Conservation (phyloP, 2,888 invertebrate genomes). For the Hedychridium roseum region DNA sequence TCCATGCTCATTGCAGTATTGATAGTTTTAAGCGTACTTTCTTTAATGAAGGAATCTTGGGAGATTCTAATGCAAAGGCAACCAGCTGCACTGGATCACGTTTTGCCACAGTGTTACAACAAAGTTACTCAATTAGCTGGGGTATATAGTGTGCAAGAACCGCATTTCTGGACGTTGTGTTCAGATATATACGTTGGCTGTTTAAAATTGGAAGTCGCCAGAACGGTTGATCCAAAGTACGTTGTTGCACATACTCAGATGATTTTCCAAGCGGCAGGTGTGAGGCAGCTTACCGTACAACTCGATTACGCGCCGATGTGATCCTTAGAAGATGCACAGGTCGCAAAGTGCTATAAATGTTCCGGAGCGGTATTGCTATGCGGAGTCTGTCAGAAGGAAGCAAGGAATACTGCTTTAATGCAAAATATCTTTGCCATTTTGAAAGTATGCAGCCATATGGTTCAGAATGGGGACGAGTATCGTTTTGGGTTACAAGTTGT, state of each 20-base stretch:
- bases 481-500: constrained; percentile 43
- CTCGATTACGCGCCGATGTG: constrained; percentile 88
- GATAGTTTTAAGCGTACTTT: constrained; percentile 86
- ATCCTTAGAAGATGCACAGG: constrained; percentile 49
- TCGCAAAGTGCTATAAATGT: constrained; percentile 31
- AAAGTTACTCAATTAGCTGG: constrained; percentile 90
- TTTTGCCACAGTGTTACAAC: constrained; percentile 87
- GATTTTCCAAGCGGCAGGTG: constrained; percentile 93
- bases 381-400: constrained; percentile 38
- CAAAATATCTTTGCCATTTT: constrained; percentile 36
- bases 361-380: constrained; percentile 34
- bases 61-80: constrained; percentile 94
- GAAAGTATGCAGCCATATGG: constrained; percentile 33
- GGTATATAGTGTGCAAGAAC: constrained; percentile 95
- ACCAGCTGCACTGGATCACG: constrained; percentile 81
- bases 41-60: constrained; percentile 86
- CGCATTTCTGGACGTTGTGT: constrained; percentile 98
- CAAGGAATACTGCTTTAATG: constrained; percentile 30
- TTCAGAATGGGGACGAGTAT: constrained; percentile 28
- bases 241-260: constrained; percentile 91
- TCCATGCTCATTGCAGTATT: constrained; percentile 95
- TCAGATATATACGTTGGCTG: constrained; percentile 93
- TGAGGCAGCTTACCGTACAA: constrained; percentile 91
- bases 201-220: constrained; percentile 93
- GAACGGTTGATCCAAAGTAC: constrained; percentile 91